Evolutionary conservation across 2,888 invertebrate genomes (phyloP), one percentile per base, ranked within the genome.

Genomic region (Bursaphelenchus okinawaensis): DNA sequence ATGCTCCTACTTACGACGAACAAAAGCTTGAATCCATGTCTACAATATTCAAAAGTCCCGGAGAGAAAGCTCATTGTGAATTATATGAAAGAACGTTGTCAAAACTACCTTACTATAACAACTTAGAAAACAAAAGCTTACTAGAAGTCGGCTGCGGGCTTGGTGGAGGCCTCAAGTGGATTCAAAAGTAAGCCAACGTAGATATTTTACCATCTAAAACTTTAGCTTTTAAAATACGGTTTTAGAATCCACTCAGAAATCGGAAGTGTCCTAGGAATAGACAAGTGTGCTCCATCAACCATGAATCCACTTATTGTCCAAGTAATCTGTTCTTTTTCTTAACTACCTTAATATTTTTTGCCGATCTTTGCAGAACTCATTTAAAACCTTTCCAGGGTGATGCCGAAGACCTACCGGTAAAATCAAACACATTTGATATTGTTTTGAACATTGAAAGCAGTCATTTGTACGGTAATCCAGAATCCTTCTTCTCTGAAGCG

Each of bases 101-200:
- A 26, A 50, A 73, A 52, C 75, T 75, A 50, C 74, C 73, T 1
- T 24, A 29, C 0, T 78, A 78, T 61, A 75, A 75, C 4, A 9
- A 62, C n/a, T 68, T 78, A 31, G 50, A 62, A 3, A 59, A 65
- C 16, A 29, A 69, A 8, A 64, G 66, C 7, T 29, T 78, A n/a
- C 62, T 75, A 52, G 78, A 78, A 66, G 72, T 78, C 19, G 76
- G 78, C 52, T 78, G 78, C 63, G 78, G 78, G 27, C 69, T 74
- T 52, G 77, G 76, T n/a, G 65, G 70, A 20, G 75, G 77, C 0
- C 24, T 78, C 0, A 65, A 73, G 40, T 76, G 75, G 76, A 75
- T 78, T 4, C 63, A 66, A 62, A 66, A 63, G 77, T 76, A 50
- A 16, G 65, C 23, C 62, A 61, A 4, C 12, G 16, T 16, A 57